These are phyloP conservation scores for Trachelus tabidus DNA, from an alignment of 2,888 invertebrate species.

Conservation along the genomic window DNA sequence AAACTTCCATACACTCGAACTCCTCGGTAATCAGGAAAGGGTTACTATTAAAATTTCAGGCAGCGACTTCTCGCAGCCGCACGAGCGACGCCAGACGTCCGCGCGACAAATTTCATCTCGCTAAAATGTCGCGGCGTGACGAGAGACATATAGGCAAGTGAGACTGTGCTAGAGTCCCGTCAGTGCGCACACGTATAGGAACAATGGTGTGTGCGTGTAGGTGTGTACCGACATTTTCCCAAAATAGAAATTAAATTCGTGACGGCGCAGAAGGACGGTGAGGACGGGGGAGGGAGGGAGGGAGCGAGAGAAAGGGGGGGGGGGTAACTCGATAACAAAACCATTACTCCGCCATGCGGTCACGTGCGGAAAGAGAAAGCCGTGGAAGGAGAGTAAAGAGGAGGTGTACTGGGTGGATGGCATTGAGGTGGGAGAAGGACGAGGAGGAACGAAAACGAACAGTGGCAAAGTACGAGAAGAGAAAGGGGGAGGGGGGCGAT, in stretches of 20 bases:
- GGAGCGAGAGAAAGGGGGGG: conserved; percentile 24
- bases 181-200: neutral
- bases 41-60: neutral
- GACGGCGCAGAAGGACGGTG: neutral
- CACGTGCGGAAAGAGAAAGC: conserved; percentile 33
- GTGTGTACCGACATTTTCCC: conserved; percentile 31
- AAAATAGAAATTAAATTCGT: conserved; percentile 44
- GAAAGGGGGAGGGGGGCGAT: neutral
- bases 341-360: conserved; percentile 42
- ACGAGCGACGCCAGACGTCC: conserved; percentile 22
- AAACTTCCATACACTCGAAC: neutral
- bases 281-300: conserved; percentile 22
- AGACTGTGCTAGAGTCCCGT: neutral
- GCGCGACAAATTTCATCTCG: conserved; percentile 24
- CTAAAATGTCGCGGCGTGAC: conserved; percentile 1
- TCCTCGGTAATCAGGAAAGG: neutral
- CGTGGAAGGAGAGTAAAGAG: conserved; percentile 19
- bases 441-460: conserved; percentile 6
- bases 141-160: neutral
- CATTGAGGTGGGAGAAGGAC: neutral
- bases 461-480: conserved; percentile 18
- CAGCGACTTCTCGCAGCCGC: neutral
- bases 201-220: neutral
- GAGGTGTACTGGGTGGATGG: neutral
- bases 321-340: conserved; percentile 46